These are phyloP conservation scores for Amiota minor DNA, from an alignment of 2,888 invertebrate species.

Conservation along the genomic window DNA sequence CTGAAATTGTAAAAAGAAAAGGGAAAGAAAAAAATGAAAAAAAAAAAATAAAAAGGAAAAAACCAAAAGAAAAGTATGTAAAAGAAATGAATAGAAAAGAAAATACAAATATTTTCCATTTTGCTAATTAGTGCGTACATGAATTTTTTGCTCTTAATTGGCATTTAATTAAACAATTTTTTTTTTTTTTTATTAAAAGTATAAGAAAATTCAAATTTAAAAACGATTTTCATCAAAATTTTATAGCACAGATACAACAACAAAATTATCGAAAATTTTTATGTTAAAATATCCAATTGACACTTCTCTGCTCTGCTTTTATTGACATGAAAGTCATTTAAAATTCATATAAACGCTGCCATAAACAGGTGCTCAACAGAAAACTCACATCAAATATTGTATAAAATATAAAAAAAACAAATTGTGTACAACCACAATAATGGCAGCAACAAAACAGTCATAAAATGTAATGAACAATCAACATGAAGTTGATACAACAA, in stretches of 20 bases:
- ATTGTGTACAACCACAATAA: slow-evolving; percentile 10
- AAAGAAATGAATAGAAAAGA: background rate
- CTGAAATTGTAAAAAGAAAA: background rate
- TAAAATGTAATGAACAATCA: slow-evolving; percentile 25
- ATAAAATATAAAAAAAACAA: background rate
- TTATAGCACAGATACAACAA: background rate
- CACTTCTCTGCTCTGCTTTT: background rate
- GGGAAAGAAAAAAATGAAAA: background rate
- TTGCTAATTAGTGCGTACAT: slow-evolving; percentile 6
- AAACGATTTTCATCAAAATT: background rate
- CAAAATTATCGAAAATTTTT: background rate
- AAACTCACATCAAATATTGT: background rate
- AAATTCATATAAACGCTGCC: slow-evolving; percentile 11
- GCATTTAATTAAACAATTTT: slow-evolving; percentile 15
- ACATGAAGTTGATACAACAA: slow-evolving; percentile 11
- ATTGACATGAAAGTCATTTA: background rate
- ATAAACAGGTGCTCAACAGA: slow-evolving; percentile 26
- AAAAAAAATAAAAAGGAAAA: background rate
- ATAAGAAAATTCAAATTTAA: background rate
- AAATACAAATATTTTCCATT: background rate
- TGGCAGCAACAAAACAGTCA: background rate
- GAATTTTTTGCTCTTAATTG: slow-evolving; percentile 12
- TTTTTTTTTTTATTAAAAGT: background rate
- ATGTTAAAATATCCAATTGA: slow-evolving; percentile 2
- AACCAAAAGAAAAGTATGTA: background rate